Evolutionary conservation across 2,113 vertebrate genomes (phyloP).

Genomic region (Brachionichthys hirsutus): DNA sequence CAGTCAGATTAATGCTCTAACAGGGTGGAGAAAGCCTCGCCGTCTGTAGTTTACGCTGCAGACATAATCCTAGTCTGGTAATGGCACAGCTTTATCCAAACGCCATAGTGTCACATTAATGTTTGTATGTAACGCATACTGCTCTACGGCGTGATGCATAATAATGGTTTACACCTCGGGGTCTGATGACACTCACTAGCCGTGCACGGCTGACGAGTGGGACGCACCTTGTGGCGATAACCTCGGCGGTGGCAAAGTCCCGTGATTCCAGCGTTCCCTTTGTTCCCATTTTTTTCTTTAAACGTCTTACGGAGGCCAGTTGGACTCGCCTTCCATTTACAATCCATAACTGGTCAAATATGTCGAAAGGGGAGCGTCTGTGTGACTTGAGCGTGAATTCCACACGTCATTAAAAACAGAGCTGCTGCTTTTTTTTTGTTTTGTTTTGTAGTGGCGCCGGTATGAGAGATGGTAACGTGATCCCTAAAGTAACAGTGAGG

Average conservation of each 20-base stretch:
- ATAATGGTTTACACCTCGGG: neutral
- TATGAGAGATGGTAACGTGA: conserved; percentile 2
- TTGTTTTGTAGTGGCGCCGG: neutral
- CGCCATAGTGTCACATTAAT: neutral
- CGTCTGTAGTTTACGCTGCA: conserved; percentile 1
- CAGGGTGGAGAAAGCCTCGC: neutral
- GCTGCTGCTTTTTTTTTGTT: conserved; percentile 4
- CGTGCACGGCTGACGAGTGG: neutral
- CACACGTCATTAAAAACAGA: neutral
- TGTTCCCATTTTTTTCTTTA: no score
- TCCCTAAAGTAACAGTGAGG: neutral
- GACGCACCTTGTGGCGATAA: conserved; percentile 9
- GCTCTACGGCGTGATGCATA: neutral
- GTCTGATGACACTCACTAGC: conserved; percentile 9
- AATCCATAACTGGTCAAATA: conserved; percentile 22
- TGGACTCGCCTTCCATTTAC: conserved; percentile 20
- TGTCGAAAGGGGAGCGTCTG: conserved; percentile 14
- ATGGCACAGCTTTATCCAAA: no score
- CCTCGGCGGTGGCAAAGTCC: no score
- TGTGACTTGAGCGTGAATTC: conserved; percentile 1
- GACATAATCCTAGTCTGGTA: neutral
- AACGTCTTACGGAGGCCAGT: conserved; percentile 5
- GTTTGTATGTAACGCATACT: neutral
- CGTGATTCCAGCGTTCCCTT: neutral
- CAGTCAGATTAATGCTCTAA: neutral